phyloP scores from a whole-genome alignment of 2,888 invertebrate genomes.

The Mechanitis mazaeus region DNA sequence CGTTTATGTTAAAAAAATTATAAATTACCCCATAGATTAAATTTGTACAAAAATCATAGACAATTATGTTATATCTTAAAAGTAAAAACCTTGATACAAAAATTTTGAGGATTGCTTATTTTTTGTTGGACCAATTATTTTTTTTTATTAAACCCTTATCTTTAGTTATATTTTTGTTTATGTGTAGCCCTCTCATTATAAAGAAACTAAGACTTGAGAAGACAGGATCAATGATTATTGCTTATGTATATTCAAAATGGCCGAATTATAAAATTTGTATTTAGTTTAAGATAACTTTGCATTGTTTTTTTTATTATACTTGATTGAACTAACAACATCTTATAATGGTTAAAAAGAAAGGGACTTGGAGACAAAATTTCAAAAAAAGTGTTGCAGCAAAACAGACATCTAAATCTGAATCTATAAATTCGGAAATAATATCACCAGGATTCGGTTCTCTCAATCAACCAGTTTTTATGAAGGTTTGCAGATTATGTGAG shows the following conservation, averaged over 20 bases:
- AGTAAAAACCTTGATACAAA: background rate
- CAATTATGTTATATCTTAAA: background rate
- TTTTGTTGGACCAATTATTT: background rate
- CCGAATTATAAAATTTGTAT: slow-evolving; percentile 19
- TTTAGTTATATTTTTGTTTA: too few species aligned
- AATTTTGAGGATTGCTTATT: background rate
- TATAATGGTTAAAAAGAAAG: slow-evolving; percentile 27
- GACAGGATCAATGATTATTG: background rate
- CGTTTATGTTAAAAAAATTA: too few species aligned
- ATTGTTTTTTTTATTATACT: background rate
- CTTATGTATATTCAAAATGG: slow-evolving; percentile 24
- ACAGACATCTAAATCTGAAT: slow-evolving; percentile 24
- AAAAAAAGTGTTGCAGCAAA: slow-evolving; percentile 37
- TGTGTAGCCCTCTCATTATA: too few species aligned
- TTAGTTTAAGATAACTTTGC: background rate
- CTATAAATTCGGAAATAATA: slow-evolving; percentile 39
- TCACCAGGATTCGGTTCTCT: slow-evolving; percentile 41
- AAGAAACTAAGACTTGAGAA: too few species aligned
- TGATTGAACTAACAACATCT: background rate
- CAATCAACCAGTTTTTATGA: slow-evolving; percentile 45
- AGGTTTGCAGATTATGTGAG: slow-evolving; percentile 68
- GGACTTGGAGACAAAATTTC: slow-evolving; percentile 36
- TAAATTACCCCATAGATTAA: background rate
- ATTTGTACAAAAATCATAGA: slow-evolving; percentile 3
- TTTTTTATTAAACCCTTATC: too few species aligned